phyloP scores from a whole-genome alignment of 2,797 vertebrate genomes.

The Ctenopoma multispine region DNA sequence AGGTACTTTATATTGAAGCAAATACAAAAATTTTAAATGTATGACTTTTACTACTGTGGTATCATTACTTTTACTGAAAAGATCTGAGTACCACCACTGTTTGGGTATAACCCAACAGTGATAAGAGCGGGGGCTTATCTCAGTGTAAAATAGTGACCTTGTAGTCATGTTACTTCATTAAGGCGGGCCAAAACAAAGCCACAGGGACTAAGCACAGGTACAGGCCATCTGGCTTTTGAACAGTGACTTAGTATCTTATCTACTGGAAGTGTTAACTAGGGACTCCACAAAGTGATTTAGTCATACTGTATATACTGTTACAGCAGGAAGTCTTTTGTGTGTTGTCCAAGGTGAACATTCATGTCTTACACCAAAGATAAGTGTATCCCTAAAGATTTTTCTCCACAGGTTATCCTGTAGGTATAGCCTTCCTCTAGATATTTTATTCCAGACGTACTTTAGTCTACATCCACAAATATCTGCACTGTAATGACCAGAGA shows the following conservation, averaged over 20 bases:
- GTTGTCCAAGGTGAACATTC: conserved; percentile 9
- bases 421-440: background rate
- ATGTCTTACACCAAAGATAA: no score
- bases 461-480: conserved; percentile 20
- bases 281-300: conserved; percentile 23
- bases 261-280: conserved; percentile 17
- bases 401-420: no score
- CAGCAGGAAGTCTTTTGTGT: conserved; percentile 6
- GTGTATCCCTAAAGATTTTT: no score
- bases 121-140: background rate
- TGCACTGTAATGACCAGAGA: conserved; percentile 26
- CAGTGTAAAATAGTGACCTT: conserved; percentile 21
- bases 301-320: conserved; percentile 3
- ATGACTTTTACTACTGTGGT: background rate
- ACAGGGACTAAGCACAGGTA: conserved; percentile 21
- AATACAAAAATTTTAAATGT: no score
- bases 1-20: no score
- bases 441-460: conserved; percentile 9
- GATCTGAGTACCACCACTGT: background rate
- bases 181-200: conserved; percentile 19
- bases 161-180: conserved; percentile 13
- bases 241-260: conserved; percentile 33
- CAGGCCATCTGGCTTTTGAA: conserved; percentile 39
- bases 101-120: background rate
- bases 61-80: background rate